These are phyloP conservation scores for Hylia prasina DNA, from an alignment of 2,113 vertebrate species.

Conservation along the genomic window DNA sequence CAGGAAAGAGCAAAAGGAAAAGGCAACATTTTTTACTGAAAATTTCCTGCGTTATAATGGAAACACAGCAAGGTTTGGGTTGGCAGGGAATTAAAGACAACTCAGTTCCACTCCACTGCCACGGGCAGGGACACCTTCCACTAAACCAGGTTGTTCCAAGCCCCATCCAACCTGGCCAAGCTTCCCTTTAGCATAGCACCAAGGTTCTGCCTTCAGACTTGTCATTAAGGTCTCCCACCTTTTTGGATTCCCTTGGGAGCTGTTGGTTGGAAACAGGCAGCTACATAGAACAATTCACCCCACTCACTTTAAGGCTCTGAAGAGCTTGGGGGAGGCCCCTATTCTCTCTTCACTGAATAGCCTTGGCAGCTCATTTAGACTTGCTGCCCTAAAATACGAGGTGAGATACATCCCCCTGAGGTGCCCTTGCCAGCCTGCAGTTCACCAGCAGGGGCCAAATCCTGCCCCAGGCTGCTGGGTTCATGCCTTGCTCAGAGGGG, in stretches of 20 bases:
- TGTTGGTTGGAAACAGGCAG: not conserved
- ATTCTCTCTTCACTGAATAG: not conserved
- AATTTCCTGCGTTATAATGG: conserved; percentile 44
- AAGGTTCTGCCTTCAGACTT: not conserved
- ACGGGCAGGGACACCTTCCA: not conserved
- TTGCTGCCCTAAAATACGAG: not conserved
- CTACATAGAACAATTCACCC: not conserved
- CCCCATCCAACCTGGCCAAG: not conserved
- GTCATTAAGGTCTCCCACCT: not conserved
- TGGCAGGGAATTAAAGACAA: not conserved
- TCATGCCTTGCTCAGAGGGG: not conserved
- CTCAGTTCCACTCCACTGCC: not conserved
- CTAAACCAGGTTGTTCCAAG: not conserved
- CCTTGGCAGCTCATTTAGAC: not conserved
- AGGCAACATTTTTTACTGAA: conserved; percentile 28
- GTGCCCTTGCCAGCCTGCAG: not conserved
- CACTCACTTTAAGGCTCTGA: not conserved
- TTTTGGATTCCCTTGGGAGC: not conserved
- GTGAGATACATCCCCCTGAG: not conserved
- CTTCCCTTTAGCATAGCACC: not conserved
- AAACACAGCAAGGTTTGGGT: not conserved
- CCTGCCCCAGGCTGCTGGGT: not conserved
- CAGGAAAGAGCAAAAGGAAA: conserved; percentile 26
- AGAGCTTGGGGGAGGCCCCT: not conserved
- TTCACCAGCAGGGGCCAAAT: not conserved